Evolutionary conservation across 2,888 invertebrate genomes (phyloP), one percentile per base, ranked within the genome.

Genomic region (Xestia sexstrigata): DNA sequence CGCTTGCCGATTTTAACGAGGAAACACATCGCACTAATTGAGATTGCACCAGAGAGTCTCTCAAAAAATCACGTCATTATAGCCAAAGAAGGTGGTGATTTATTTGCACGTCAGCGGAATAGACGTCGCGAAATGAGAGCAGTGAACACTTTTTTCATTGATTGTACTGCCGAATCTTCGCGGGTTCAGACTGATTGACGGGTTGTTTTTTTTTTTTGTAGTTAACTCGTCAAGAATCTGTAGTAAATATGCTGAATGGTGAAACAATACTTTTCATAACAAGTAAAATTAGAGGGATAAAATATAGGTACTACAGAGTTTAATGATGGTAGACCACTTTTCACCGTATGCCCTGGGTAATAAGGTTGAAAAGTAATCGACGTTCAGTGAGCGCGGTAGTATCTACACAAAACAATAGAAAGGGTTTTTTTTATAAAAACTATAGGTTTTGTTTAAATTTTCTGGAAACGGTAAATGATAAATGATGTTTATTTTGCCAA

Each of bases 11-110:
- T 95, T 96, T 96, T 96, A 96, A 96, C 96, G 95, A 96, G 96
- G 93, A 94, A 95, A 94, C 93, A 94, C 94, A 95, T 94, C 93
- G 93, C 89, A 93, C 95, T 96, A 96, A 96, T 96, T 96, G 96
- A 95, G 96, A 96, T 96, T 95, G 95, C 96, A 94, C 95, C 95
- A 93, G 91, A 90, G 85, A 88, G 89, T 90, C 92, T 92, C 83
- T 92, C 93, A 94, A 95, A 96, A 96, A 95, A 93, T 94, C 94
- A 92, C 93, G 93, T 94, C 95, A 94, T 95, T 95, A 96, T 93
- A 90, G 88, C 96, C 95, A 91, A 94, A 96, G 91, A 93, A 89
- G 95, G 95, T 63, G 91, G 90, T 95, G 96, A 96, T 96, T 96
- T 96, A 96, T 96, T 95, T 92, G 94, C 93, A 93, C 92, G 92